Base-by-base conservation (phyloP, 1,140 invertebrate genomes). In the Hycleus phaleratus region DNA sequence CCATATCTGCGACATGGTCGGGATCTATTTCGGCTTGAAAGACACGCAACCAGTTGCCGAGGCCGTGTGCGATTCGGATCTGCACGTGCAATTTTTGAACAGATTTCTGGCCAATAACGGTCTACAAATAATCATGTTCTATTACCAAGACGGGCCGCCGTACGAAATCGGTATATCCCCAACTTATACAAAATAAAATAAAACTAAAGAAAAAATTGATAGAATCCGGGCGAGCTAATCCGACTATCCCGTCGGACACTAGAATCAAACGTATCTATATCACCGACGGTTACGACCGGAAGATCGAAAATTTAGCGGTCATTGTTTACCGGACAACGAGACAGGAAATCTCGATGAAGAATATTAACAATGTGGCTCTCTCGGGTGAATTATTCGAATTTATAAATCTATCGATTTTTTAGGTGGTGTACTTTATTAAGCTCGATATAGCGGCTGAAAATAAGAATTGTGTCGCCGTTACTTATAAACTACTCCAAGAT, bases 1-100 rank as follows among this genome's bases (percentile, higher is more conserved):
- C 56, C 82, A 82, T 67, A 68, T 88, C 9, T 72, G 87, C 42
- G 85, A 86, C 61, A 78, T 81, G 54, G 79, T 78, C 38, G 81
- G 82, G n/a, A 72, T 76, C 12, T 76, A 81, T 61, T 71, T 82
- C 46, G 77, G 81, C 61, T 71, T 78, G 43, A 74, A 81, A 3
- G 61, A 72, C 12, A 78, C 80, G 38, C 76, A 80, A 56, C 9
- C 3, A 42, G 72, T 87, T 0, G 73, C 85, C 66, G 83, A 85
- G 58, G 84, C 84, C 38, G 76, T 86, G 9, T 75, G 78, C 26
- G 85, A 88, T 68, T 78, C 77, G 46, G 78, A 81, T 42, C 65
- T 76, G 53, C 80, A 84, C 65, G 72, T 86, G 3, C 73, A 82
- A 26, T 67, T 79, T 38, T 68, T 88, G 38, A 78, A 79, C 40